Conservation (phyloP, 1,140 invertebrate species). For the Neodiprion fabricii region DNA sequence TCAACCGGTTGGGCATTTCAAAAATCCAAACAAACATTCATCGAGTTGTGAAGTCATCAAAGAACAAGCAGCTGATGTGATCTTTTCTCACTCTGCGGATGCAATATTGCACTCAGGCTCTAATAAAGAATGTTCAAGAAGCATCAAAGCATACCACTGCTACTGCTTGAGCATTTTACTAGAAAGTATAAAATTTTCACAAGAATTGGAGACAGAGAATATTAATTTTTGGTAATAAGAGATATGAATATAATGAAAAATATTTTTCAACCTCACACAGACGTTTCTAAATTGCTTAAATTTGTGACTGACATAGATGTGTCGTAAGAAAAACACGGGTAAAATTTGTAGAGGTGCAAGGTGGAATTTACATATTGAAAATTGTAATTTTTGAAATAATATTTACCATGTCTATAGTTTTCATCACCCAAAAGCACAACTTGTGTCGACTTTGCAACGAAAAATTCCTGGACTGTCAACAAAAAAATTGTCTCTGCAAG, state of each 20-base stretch:
- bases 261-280: too few relatives aligned
- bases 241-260: too few relatives aligned
- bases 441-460: slow-evolving; percentile 40
- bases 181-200: slow-evolving; percentile 38
- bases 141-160: slow-evolving; percentile 44
- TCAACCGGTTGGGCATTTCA: slow-evolving; percentile 20
- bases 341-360: too few relatives aligned
- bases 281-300: too few relatives aligned
- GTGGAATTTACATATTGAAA: neutral
- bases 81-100: slow-evolving; percentile 24
- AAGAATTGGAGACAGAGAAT: slow-evolving; percentile 34
- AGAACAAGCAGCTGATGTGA: slow-evolving; percentile 16
- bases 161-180: slow-evolving; percentile 47
- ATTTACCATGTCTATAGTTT: slow-evolving; percentile 41
- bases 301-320: too few relatives aligned
- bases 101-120: neutral
- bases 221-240: slow-evolving; percentile 50
- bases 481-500: slow-evolving; percentile 48
- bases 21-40: slow-evolving; percentile 26
- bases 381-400: neutral
- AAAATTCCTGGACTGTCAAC: slow-evolving; percentile 37
- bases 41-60: slow-evolving; percentile 22
- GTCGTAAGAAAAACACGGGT: too few relatives aligned
- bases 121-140: slow-evolving; percentile 35
- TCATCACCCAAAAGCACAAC: slow-evolving; percentile 58